Conservation (phyloP, 2,797 vertebrate genomes). For the Sebastes oblongus region DNA sequence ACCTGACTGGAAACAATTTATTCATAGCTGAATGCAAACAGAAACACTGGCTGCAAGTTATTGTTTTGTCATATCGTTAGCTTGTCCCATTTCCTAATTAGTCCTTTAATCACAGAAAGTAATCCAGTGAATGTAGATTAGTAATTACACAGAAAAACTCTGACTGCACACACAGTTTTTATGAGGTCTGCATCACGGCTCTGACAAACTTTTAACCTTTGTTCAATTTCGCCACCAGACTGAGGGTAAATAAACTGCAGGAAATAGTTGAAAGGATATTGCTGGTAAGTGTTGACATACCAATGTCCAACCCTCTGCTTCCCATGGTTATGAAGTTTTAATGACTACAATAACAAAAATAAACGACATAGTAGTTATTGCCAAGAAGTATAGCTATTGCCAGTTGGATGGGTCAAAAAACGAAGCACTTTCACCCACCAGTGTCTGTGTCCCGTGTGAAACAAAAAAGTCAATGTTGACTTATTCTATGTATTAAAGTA, state of each 20-base stretch:
- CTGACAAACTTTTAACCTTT: constrained; percentile 30
- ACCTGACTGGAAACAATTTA: constrained; percentile 36
- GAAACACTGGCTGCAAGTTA: background rate
- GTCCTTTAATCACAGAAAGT: constrained; percentile 13
- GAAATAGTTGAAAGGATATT: constrained; percentile 52
- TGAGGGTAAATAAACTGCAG: constrained; percentile 54
- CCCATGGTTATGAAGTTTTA: constrained; percentile 53
- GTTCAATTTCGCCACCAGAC: constrained; percentile 28
- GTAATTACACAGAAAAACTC: background rate
- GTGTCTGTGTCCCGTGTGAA: background rate
- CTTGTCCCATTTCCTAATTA: constrained; percentile 20
- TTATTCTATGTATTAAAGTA: too few species aligned
- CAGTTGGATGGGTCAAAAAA: background rate
- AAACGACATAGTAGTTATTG: constrained; percentile 8
- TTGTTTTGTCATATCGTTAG: constrained; percentile 13
- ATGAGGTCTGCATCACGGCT: background rate
- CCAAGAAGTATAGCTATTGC: background rate
- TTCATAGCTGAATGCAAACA: constrained; percentile 21
- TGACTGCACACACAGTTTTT: background rate
- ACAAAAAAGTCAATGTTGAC: too few species aligned
- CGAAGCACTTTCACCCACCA: background rate
- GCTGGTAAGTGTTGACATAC: constrained; percentile 48
- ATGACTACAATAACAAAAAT: constrained; percentile 47
- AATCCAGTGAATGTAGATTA: background rate
- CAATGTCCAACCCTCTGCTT: constrained; percentile 35